A percentile compares a stretch with the other conserved stretches of the same genome.
Evolutionary conservation across 2,888 invertebrate genomes (phyloP).

Genomic region (Acrobasis suavella): DNA sequence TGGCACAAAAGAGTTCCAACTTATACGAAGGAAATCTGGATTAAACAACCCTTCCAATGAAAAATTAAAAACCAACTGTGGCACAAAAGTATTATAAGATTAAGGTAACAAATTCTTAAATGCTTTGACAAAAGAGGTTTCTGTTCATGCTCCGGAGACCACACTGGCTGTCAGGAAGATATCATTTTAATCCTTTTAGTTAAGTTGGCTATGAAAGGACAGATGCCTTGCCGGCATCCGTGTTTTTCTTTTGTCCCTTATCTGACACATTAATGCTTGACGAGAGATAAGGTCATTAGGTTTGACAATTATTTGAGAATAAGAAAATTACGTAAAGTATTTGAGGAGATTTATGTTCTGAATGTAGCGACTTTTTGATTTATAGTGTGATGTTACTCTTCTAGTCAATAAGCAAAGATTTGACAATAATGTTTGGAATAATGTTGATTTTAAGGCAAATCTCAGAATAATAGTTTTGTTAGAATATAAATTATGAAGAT

Average conservation of each 20-base stretch:
- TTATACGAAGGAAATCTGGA: slow-evolving; percentile 66
- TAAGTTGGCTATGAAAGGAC: slow-evolving; percentile 81
- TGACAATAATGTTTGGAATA: too few relatives aligned
- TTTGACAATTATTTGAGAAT: slow-evolving; percentile 30
- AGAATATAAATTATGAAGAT: too few relatives aligned
- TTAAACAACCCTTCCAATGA: slow-evolving; percentile 76
- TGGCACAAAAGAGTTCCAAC: slow-evolving; percentile 52
- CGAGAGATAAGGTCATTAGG: slow-evolving; percentile 48
- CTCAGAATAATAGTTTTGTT: too few relatives aligned
- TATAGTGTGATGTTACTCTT: neutral
- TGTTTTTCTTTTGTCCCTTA: slow-evolving; percentile 71
- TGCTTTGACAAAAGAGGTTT: slow-evolving; percentile 68
- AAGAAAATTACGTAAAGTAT: slow-evolving; percentile 13
- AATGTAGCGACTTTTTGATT: slow-evolving; percentile 1
- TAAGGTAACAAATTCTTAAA: slow-evolving; percentile 74
- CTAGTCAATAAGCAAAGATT: neutral
- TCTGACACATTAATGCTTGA: slow-evolving; percentile 55
- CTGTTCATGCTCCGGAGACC: slow-evolving; percentile 77
- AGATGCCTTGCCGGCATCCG: slow-evolving; percentile 70
- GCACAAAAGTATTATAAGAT: slow-evolving; percentile 80
- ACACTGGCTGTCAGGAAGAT: slow-evolving; percentile 80
- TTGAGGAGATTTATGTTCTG: neutral
- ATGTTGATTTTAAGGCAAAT: too few relatives aligned
- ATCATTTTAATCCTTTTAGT: slow-evolving; percentile 83
- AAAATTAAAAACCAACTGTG: slow-evolving; percentile 78